Evolutionary conservation across 2,888 invertebrate species (phyloP).

Genomic region (Mythimna impura): DNA sequence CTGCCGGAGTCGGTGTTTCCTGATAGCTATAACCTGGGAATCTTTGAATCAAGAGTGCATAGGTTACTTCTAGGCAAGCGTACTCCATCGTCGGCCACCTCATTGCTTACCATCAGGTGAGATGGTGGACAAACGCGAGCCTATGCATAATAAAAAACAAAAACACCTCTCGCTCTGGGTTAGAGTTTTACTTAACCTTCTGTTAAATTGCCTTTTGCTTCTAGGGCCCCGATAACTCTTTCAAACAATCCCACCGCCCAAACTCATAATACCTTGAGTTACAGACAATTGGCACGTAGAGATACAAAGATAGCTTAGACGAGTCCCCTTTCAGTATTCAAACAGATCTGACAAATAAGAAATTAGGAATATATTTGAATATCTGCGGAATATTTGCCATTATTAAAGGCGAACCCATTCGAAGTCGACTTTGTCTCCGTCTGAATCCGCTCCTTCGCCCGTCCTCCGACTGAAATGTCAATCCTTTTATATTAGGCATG

Average conservation of each 20-base stretch:
- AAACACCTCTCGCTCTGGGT: no score
- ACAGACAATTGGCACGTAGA: constrained; percentile 20
- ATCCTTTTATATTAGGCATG: constrained; percentile 87
- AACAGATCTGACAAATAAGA: constrained; percentile 66
- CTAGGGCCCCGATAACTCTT: no score
- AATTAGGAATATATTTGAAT: constrained; percentile 76
- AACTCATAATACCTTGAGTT: constrained; percentile 1
- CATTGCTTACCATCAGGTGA: no score
- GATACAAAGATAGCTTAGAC: constrained; percentile 23
- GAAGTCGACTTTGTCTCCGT: constrained; percentile 83
- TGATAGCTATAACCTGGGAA: no score
- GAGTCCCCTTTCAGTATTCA: constrained; percentile 49
- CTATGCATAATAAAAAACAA: no score
- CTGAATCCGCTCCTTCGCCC: constrained; percentile 87
- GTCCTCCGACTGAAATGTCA: constrained; percentile 86
- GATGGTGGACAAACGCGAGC: no score
- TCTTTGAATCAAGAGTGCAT: no score
- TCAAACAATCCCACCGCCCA: not conserved
- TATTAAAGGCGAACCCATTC: constrained; percentile 79
- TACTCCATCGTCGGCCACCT: no score
- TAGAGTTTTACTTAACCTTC: no score
- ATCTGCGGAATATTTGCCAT: constrained; percentile 82
- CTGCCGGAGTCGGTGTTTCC: no score
- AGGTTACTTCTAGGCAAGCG: no score
- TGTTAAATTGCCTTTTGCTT: no score